Evolutionary conservation across 2,113 vertebrate genomes (phyloP), one percentile per base, ranked within the genome.

Genomic region (Bubo blakistoni): DNA sequence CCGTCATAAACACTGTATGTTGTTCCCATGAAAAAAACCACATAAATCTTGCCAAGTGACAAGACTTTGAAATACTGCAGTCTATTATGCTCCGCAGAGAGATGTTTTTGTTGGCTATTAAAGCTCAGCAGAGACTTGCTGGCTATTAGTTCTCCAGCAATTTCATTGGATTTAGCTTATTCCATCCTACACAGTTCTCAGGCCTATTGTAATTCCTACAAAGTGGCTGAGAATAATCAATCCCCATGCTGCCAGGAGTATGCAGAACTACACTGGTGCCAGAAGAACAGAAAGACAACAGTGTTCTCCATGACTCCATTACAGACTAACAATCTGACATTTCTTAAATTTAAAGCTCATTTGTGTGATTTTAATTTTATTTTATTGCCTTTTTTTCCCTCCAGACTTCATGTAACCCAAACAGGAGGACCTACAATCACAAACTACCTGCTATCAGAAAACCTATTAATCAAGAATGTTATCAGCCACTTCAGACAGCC

Each of bases 61-160:
- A 89, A 54, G 58, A 58, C 49, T 59, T 44, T 66, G 86, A 96
- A 93, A 88, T 61, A 47, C 36, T 86, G 61, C 86, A 67, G 94
- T 63, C 69, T 38, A 22, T 80, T 79, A 49, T 63, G 67, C 84
- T 85, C 81, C 46, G 79, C 66, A 86, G 58, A 90, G 67, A 36
- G 52, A 79, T 96, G 93, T 82, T 94, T 95, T 80, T 89, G 73
- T 94, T 97, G 93, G 90, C 88, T 66, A 55, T 54, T 66, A 57
- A 73, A 90, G 62, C 86, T 88, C 84, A 92, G 70, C 46, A 91
- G 74, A 94, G 81, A 89, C 70, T 81, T 80, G 73, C 66, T 89
- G 62, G 83, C 80, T 21, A 57, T 91, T 94, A 73, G 61, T 29
- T 88, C 81, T 77, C 62, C 70, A 70, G 71, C 81, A 92, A 63